Evolutionary conservation across 2,113 vertebrate species (phyloP), one percentile per base, ranked within the genome.

Genomic region (Salvelinus sp.): DNA sequence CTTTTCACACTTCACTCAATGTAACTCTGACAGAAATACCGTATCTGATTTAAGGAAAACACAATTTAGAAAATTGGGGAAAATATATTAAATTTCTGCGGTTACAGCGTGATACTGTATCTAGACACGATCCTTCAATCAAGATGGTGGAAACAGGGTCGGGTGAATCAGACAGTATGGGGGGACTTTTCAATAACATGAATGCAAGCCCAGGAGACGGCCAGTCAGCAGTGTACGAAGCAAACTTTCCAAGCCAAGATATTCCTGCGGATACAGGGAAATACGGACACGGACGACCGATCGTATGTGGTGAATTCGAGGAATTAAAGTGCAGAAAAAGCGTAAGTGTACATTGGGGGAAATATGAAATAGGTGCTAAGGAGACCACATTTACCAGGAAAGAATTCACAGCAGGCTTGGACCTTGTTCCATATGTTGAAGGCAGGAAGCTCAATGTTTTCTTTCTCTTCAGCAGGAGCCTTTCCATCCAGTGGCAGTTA

Each of bases 331-430:
- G 66, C 33, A 25, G 25, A 30, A 27, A 48, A 73, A 74, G 72
- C 72, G n/a, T 72, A 75, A 54, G n/a, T 54, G 48, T 74, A 71
- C 73, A 76, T 73, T 3, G 75, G 65, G 62, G n/a, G 65, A 84
- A 74, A 79, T 70, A 64, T 70, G 69, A 83, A 85, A 69, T 22
- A 63, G 48, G 79, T 78, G 74, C 71, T 81, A 67, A 77, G 74
- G 72, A 81, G 68, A 80, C 76, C 78, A 71, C 84, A 87, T 79
- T 89, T 76, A 70, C 77, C 67, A 76, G 68, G 47, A 85, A 89
- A 83, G 79, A 86, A 87, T 89, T 89, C 72, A 88, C 82, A 86
- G 87, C 82, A 92, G 85, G 73, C 85, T 88, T 77, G 84, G 68
- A 80, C 70, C 79, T 79, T 73, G 75, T 73, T 86, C 78, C 82